Evolutionary conservation across 2,113 vertebrate genomes (phyloP).

Genomic region (Boulengeromyrus knoepffleri): DNA sequence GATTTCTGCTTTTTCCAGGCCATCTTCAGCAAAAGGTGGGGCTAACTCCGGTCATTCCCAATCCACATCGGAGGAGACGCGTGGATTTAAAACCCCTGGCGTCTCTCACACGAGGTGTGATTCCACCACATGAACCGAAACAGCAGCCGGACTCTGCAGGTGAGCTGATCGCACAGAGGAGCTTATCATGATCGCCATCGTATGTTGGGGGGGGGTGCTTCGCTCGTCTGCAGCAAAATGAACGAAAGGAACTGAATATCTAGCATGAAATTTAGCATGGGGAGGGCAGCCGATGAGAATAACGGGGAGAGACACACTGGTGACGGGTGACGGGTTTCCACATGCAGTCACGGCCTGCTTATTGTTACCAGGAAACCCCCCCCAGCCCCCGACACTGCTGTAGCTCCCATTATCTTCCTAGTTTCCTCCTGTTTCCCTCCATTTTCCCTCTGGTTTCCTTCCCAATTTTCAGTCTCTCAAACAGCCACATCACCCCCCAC

Average conservation of each 20-base stretch:
- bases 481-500: background rate
- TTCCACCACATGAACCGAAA: background rate
- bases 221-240: background rate
- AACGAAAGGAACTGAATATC: constrained; percentile 18
- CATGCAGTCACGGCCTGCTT: background rate
- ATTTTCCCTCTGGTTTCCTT: background rate
- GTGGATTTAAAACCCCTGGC: background rate
- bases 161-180: constrained; percentile 6
- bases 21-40: background rate
- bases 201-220: constrained; percentile 1
- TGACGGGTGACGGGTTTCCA: background rate
- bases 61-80: background rate
- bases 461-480: constrained; percentile 2
- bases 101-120: background rate
- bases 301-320: constrained; percentile 2
- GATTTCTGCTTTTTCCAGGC: background rate
- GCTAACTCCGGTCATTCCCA: background rate
- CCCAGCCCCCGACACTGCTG: background rate
- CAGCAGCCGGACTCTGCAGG: background rate
- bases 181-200: constrained; percentile 10
- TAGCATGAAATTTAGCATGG: background rate
- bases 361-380: background rate
- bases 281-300: constrained; percentile 1
- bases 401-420: constrained; percentile 4
- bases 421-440: constrained; percentile 2